These are phyloP conservation scores for Riparia riparia DNA, from an alignment of 2,113 vertebrate genomes.

Conservation along the genomic window DNA sequence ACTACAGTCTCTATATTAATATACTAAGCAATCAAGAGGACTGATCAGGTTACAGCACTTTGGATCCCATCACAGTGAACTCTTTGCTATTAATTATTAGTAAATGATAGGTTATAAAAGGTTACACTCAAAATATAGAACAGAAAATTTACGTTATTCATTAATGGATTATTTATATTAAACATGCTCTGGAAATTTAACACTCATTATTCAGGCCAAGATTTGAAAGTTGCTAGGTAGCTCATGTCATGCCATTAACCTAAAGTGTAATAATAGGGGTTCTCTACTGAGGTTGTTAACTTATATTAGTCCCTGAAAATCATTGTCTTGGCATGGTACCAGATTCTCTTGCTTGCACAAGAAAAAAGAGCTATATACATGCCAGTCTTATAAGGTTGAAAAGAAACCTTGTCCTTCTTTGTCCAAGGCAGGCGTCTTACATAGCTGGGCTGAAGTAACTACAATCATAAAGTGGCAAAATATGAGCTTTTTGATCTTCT, in stretches of 20 bases:
- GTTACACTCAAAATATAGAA: background rate
- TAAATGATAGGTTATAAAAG: background rate
- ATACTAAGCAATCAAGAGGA: background rate
- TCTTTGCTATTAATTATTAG: background rate
- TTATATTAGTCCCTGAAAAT: background rate
- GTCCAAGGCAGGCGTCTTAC: fast-evolving
- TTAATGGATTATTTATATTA: background rate
- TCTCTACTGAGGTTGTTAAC: background rate
- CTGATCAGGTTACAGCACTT: background rate
- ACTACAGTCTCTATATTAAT: background rate
- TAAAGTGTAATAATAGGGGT: background rate
- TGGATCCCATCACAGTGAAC: background rate
- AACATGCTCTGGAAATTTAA: background rate
- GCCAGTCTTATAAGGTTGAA: background rate
- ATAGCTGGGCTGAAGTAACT: background rate
- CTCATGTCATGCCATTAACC: background rate
- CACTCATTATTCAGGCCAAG: background rate
- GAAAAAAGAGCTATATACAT: background rate
- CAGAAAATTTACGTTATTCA: background rate
- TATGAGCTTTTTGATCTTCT: background rate
- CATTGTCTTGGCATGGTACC: background rate
- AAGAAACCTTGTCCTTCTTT: background rate
- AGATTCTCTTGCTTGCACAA: background rate
- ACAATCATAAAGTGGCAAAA: background rate
- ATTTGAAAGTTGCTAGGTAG: background rate